phyloP scores from a whole-genome alignment of 2,113 vertebrate genomes.

The Pogonocichla stellata region DNA sequence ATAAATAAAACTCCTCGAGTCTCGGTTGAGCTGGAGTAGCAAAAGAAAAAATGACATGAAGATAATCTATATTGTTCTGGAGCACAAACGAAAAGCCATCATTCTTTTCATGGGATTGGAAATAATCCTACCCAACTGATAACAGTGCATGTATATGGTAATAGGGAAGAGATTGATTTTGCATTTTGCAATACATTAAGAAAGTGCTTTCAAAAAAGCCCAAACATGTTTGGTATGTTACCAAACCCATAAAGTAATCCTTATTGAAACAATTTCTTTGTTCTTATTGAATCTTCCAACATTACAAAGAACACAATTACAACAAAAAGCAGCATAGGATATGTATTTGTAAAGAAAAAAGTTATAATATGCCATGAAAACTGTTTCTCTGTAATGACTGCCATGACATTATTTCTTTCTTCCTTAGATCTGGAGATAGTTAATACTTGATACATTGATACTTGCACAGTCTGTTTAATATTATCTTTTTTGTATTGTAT shows the following conservation, averaged over 20 bases:
- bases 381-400: background rate
- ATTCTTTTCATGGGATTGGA: background rate
- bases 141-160: background rate
- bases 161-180: background rate
- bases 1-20: background rate
- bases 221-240: background rate
- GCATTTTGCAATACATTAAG: background rate
- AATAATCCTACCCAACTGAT: background rate
- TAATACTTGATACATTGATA: background rate
- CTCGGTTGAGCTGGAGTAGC: background rate
- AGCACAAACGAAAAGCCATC: background rate
- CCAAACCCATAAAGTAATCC: background rate
- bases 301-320: background rate
- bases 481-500: background rate
- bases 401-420: background rate
- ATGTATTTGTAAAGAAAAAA: background rate
- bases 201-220: background rate
- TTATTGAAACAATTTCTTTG: background rate
- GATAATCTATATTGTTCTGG: background rate
- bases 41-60: background rate
- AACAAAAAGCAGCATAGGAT: background rate
- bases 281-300: background rate
- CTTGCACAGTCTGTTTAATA: background rate
- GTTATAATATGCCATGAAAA: background rate
- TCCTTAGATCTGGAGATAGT: background rate